Conservation (phyloP, 2,113 vertebrate species). For the Pseudorectes ferrugineus region DNA sequence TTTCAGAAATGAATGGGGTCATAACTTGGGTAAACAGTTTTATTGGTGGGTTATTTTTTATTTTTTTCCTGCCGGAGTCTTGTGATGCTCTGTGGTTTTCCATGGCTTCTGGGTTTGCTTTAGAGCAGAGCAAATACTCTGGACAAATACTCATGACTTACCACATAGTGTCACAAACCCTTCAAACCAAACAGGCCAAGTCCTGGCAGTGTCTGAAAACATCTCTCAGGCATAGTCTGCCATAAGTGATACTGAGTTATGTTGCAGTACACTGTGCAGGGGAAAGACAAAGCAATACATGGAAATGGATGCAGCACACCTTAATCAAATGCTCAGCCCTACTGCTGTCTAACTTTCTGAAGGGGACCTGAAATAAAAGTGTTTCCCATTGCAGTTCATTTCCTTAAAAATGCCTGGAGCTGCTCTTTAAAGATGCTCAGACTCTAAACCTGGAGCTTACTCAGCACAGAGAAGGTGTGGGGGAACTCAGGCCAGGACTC, state of each 20-base stretch:
- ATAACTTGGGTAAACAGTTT: neutral
- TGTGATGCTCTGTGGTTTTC: slow-evolving; percentile 16
- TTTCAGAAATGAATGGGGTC: neutral
- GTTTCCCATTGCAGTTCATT: neutral
- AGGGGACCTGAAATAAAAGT: neutral
- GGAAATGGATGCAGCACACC: neutral
- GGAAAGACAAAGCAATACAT: neutral
- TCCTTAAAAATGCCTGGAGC: neutral
- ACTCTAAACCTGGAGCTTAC: neutral
- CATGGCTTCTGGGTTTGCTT: neutral
- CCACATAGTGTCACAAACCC: neutral
- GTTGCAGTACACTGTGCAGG: neutral
- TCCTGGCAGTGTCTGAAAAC: neutral
- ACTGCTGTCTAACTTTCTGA: neutral
- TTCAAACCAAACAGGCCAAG: neutral
- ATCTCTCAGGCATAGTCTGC: neutral
- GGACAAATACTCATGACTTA: neutral
- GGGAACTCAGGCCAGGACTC: neutral
- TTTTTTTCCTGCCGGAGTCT: neutral
- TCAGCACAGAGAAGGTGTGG: neutral
- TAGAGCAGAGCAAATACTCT: neutral
- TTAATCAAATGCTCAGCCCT: neutral
- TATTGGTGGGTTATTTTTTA: neutral
- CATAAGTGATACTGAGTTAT: neutral
- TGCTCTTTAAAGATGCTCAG: neutral